A percentile compares a stretch with the other conserved stretches of the same genome.
Evolutionary conservation across 2,797 vertebrate genomes (phyloP).

Genomic region (Botia almorhae): DNA sequence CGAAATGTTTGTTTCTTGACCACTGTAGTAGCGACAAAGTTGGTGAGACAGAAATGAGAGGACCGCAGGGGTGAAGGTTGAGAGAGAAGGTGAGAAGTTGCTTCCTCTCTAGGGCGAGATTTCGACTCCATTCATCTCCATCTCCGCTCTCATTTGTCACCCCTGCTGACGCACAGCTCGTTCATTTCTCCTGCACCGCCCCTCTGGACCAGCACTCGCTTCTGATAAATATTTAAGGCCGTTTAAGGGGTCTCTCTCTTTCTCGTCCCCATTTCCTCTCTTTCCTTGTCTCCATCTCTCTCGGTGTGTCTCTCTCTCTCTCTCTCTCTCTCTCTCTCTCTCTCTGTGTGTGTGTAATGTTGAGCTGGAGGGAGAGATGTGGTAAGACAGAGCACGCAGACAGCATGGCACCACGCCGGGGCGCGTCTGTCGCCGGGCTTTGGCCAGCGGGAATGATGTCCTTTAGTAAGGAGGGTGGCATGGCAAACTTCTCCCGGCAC

Average conservation of each 20-base stretch:
- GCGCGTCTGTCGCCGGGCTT: slow-evolving; percentile 69
- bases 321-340: slow-evolving; percentile 25
- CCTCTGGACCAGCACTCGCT: slow-evolving; percentile 46
- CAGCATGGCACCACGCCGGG: slow-evolving; percentile 66
- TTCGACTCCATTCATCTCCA: slow-evolving; percentile 59
- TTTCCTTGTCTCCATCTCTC: slow-evolving; percentile 1
- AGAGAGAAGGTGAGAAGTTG: slow-evolving; percentile 52
- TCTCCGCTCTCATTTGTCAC: slow-evolving; percentile 59
- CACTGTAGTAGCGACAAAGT: neutral
- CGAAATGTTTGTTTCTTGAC: neutral
- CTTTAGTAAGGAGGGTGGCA: slow-evolving; percentile 56
- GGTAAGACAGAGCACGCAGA: slow-evolving; percentile 64
- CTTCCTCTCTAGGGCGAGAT: slow-evolving; percentile 57
- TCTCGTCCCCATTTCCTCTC: neutral
- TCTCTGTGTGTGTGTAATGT: slow-evolving; percentile 54
- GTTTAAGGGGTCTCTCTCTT: slow-evolving; percentile 60
- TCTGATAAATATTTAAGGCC: slow-evolving; percentile 76
- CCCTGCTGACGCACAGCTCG: slow-evolving; percentile 53
- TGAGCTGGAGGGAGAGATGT: slow-evolving; percentile 48
- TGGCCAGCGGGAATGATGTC: slow-evolving; percentile 66
- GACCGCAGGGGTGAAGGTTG: slow-evolving; percentile 38
- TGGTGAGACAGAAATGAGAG: slow-evolving; percentile 26
- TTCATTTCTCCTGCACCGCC: slow-evolving; percentile 33
- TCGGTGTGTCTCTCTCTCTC: neutral
- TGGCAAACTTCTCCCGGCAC: slow-evolving; percentile 57